These are phyloP conservation scores for Stenodera caucasica DNA, from an alignment of 2,888 invertebrate species.

Conservation along the genomic window DNA sequence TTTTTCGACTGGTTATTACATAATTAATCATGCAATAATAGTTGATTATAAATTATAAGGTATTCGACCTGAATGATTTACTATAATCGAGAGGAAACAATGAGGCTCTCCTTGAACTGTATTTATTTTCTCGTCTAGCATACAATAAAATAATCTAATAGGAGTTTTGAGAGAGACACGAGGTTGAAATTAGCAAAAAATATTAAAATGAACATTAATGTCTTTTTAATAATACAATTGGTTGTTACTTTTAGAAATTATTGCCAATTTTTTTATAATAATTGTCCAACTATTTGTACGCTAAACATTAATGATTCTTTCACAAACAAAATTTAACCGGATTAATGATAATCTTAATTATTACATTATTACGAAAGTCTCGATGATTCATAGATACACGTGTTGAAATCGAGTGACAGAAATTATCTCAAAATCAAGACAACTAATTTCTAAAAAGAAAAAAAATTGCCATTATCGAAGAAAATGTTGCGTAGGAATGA, in stretches of 20 bases:
- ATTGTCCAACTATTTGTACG: too few species aligned
- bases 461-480: too few species aligned
- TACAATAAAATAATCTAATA: neutral
- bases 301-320: neutral
- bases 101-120: conserved; percentile 39
- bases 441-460: too few species aligned
- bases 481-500: too few species aligned
- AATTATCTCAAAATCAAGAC: too few species aligned
- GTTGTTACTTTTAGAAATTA: neutral
- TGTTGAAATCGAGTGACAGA: too few species aligned
- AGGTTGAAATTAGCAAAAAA: neutral
- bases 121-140: neutral
- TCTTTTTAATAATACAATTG: neutral
- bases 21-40: neutral
- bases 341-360: too few species aligned
- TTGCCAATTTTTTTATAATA: neutral
- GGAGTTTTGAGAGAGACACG: neutral
- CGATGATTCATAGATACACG: too few species aligned
- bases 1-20: conserved; percentile 13
- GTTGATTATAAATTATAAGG: conserved; percentile 20
- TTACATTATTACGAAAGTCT: too few species aligned
- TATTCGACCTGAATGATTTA: conserved; percentile 33
- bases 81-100: conserved; percentile 24
- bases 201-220: neutral
- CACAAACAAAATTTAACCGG: neutral